Base-by-base conservation (phyloP, 1,140 invertebrate species). In the Varroa destructor region DNA sequence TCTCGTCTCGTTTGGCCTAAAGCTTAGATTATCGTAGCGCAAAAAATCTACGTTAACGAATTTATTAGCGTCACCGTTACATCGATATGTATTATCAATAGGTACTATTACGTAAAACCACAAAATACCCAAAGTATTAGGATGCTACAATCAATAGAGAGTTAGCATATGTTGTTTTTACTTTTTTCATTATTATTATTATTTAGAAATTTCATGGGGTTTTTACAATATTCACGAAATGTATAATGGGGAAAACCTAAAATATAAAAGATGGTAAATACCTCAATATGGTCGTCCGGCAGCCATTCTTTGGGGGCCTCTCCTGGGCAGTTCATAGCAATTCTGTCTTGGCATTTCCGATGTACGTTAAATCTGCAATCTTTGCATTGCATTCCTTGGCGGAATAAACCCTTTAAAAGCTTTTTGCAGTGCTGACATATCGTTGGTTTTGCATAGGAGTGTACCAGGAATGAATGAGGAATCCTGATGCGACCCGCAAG, bases 321-420 rank as follows among this genome's bases (percentile, higher is more conserved):
- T 14, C 91, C 94, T 25, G 89, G 87, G 83, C 95, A 99, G 80
- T 97, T 91, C 81, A 92, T 95, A 36, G 93, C 91, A 75, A 97
- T 89, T 81, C 88, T 87, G 42, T 92, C 89, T 74, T 92, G 85
- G 81, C 95, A 98, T 81, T 97, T 97, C 79, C 96, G 93, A 81
- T 98, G 95, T 73, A 89, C 91, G 83, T 99, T 98, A 81, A 93
- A 97, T 79, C 93, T 73, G 74, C 75, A 76, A 71, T 83, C 84
- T 82, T 93, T 90, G 80, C 96, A 99, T 80, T 98, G 95, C 72
- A 96, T 80, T 57, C 96, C 92, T 82, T 99, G 96, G 78, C 95
- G 90, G 81, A 97, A 96, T 61, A 99, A 83, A 1, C 95, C 95
- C 76, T 90, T 89, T 40, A 98, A 84, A 75, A 99, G 84, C 81